Evolutionary conservation across 2,797 vertebrate species (phyloP).

Genomic region (Halcyon leucocephala): DNA sequence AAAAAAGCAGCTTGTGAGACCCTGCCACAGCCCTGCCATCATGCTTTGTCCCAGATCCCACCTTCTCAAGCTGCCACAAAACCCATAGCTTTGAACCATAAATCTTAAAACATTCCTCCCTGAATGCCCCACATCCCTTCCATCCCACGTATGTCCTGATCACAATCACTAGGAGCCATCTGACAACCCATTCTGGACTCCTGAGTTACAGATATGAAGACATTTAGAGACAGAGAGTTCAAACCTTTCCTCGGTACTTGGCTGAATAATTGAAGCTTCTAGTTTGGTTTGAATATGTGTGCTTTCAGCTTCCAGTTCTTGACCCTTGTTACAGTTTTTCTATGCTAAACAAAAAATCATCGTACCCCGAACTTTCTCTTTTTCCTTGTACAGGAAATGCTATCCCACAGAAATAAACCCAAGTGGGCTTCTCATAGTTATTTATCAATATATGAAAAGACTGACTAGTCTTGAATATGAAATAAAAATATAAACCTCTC

Average conservation of each 20-base stretch:
- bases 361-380: neutral
- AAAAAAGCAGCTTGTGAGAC: neutral
- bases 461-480: neutral
- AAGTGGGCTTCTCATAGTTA: neutral
- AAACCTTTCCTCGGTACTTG: neutral
- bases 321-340: neutral
- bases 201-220: neutral
- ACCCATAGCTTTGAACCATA: neutral
- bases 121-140: neutral
- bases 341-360: neutral
- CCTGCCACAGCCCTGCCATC: neutral
- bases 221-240: neutral
- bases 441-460: neutral
- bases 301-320: neutral
- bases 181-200: neutral
- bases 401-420: neutral
- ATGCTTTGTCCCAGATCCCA: neutral
- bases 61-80: neutral
- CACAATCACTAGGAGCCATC: neutral
- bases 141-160: fast-evolving
- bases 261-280: neutral
- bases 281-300: neutral
- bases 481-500: neutral
- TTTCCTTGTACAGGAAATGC: neutral
- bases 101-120: neutral